Evolutionary conservation across 1,140 invertebrate genomes (phyloP), one percentile per base, ranked within the genome.

Genomic region (Meloidogyne floridensis): DNA sequence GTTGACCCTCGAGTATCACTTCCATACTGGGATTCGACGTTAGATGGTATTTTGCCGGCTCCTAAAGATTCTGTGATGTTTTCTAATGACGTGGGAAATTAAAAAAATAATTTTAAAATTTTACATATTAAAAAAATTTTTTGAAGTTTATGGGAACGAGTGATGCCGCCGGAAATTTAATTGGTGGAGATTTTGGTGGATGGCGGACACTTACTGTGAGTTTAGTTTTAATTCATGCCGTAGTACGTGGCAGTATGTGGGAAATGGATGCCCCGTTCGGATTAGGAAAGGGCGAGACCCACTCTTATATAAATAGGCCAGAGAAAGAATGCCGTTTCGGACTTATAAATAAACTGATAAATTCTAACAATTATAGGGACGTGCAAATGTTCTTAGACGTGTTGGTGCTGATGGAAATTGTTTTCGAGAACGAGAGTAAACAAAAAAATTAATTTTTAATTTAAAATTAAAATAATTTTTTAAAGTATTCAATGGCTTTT

Each of bases 1-100:
- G 77, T 83, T 65, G 82, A 90, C 77, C 87, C 87, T 9, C 73
- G 80, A 3, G 82, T 91, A 0, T 86, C 90, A 8, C 75, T 91
- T n/a, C 91, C 91, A 6, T 91, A 91, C 86, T 91, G 91, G 90
- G 90, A 91, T 74, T 87, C 87, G 8, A 84, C 87, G 4, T n/a
- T 91, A 7, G 91, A 91, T 80, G 72, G 80, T n/a, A 87, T 85
- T 70, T 81, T 91, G 70, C 86, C 86, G 0, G 85, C 89, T 79
- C 86, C 88, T 13, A 65, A 81, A 54, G 79, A 87, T 42, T 91
- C 91, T 1, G 86, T 90, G 18, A 72, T 91, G 2, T 91, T 90
- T 85, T 86, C 85, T 10, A 75, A 82, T 0, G 70, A 86, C 8
- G 91, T 91, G n/a, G 43, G 43, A n/a, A n/a, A 47, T 6, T 2